A percentile compares a stretch with the other conserved stretches of the same genome.
These are phyloP conservation scores for Caenorhabditis sp. DNA, from an alignment of 2,888 invertebrate genomes.

Conservation along the genomic window DNA sequence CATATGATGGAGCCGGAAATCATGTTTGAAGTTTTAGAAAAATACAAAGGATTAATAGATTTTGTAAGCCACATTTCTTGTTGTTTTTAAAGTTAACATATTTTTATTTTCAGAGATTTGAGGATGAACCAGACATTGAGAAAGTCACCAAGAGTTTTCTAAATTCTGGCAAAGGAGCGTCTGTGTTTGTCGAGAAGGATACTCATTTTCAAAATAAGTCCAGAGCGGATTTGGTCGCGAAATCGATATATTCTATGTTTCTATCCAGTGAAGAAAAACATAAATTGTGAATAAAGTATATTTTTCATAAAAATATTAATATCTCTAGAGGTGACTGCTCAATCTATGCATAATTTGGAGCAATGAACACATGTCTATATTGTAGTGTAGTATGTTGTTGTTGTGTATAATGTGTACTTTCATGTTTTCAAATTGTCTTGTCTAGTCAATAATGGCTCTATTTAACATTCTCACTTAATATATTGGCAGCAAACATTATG, in stretches of 20 bases:
- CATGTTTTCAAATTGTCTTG: too few relatives aligned
- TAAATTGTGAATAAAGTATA: not conserved
- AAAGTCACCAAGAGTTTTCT: not conserved
- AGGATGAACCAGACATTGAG: not conserved
- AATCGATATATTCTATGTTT: conserved; percentile 26
- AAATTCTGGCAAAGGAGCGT: conserved; percentile 9
- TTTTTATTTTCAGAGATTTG: not conserved
- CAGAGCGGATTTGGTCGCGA: conserved; percentile 30
- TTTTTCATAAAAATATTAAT: too few relatives aligned
- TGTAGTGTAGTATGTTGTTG: too few relatives aligned
- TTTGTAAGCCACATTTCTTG: too few relatives aligned
- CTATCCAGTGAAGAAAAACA: too few relatives aligned
- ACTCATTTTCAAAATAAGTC: conserved; percentile 36
- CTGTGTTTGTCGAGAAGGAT: conserved; percentile 23
- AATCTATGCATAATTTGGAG: too few relatives aligned
- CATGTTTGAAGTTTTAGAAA: conserved; percentile 16
- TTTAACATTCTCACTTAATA: too few relatives aligned
- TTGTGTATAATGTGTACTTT: too few relatives aligned
- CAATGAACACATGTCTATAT: too few relatives aligned
- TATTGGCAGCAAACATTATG: too few relatives aligned
- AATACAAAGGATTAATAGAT: conserved; percentile 19
- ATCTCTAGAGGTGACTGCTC: too few relatives aligned
- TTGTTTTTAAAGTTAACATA: not conserved
- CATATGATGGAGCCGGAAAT: conserved; percentile 35
- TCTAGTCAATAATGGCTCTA: too few relatives aligned